Conservation (phyloP, 2,797 vertebrate species). For the Phataginus tricuspis region DNA sequence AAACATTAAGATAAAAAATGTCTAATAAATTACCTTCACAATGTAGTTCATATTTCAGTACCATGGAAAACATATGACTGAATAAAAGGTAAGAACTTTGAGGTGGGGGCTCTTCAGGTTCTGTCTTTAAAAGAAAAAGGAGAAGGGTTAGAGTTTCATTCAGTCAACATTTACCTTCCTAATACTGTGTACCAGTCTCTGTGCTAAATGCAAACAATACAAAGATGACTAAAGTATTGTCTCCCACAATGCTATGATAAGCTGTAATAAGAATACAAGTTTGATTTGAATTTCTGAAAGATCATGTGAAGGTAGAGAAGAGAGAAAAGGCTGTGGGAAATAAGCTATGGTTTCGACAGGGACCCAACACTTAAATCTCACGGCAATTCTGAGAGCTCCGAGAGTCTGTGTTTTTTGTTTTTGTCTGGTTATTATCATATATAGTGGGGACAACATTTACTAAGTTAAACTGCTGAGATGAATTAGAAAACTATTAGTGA, state of each 20-base stretch:
- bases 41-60: not conserved
- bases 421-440: not conserved
- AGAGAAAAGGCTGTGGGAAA: not conserved
- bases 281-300: not conserved
- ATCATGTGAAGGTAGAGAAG: not conserved
- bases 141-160: not conserved
- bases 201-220: not conserved
- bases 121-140: not conserved
- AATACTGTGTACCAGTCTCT: not conserved
- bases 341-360: not conserved
- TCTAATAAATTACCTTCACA: not conserved
- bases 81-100: not conserved
- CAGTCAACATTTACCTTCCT: not conserved
- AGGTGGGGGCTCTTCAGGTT: not conserved
- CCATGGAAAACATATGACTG: not conserved
- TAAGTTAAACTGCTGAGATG: not conserved
- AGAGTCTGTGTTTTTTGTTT: not conserved
- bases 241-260: not conserved
- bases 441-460: too few species aligned
- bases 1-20: not conserved
- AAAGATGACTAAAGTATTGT: not conserved
- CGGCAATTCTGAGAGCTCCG: not conserved
- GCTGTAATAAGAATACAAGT: not conserved
- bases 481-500: not conserved
- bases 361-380: not conserved